A percentile compares a stretch with the other conserved stretches of the same genome.
These are phyloP conservation scores for Eucera pruinosa DNA, from an alignment of 2,888 invertebrate genomes.

Conservation along the genomic window DNA sequence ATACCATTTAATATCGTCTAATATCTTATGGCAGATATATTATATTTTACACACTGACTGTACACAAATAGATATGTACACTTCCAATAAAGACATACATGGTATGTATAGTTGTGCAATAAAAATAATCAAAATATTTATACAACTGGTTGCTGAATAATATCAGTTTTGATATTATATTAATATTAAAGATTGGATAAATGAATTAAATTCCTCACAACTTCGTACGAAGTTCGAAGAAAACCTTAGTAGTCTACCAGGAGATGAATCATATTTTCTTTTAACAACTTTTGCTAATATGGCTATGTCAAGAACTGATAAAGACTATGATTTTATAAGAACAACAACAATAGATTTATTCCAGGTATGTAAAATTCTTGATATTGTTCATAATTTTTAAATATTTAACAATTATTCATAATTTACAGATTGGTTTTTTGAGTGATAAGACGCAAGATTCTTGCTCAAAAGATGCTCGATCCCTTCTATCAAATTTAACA, in stretches of 20 bases:
- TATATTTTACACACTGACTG: slow-evolving; percentile 87
- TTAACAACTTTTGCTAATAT: slow-evolving; percentile 92
- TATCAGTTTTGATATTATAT: slow-evolving; percentile 14
- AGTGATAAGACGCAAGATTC: slow-evolving; percentile 89
- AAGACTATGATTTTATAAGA: slow-evolving; percentile 88
- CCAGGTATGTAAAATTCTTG: slow-evolving; percentile 85
- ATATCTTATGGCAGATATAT: slow-evolving; percentile 88
- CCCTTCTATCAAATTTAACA: slow-evolving; percentile 89
- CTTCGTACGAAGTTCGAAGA: slow-evolving; percentile 87
- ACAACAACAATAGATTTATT: slow-evolving; percentile 89
- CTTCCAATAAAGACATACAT: slow-evolving; percentile 56
- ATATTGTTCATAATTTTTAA: not conserved
- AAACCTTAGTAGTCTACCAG: slow-evolving; percentile 87
- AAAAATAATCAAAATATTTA: slow-evolving; percentile 4
- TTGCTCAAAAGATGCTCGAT: slow-evolving; percentile 90
- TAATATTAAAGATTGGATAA: slow-evolving; percentile 79
- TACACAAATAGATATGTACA: slow-evolving; percentile 77
- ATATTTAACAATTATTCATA: slow-evolving; percentile 29
- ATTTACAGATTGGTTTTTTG: slow-evolving; percentile 90
- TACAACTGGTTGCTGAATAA: not conserved
- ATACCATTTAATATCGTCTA: slow-evolving; percentile 86
- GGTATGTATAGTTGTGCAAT: slow-evolving; percentile 48
- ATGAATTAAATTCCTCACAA: slow-evolving; percentile 84
- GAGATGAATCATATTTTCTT: slow-evolving; percentile 91
- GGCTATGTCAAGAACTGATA: slow-evolving; percentile 87